phyloP scores from a whole-genome alignment of 1,140 invertebrate species.

The Drosophila sechellia region DNA sequence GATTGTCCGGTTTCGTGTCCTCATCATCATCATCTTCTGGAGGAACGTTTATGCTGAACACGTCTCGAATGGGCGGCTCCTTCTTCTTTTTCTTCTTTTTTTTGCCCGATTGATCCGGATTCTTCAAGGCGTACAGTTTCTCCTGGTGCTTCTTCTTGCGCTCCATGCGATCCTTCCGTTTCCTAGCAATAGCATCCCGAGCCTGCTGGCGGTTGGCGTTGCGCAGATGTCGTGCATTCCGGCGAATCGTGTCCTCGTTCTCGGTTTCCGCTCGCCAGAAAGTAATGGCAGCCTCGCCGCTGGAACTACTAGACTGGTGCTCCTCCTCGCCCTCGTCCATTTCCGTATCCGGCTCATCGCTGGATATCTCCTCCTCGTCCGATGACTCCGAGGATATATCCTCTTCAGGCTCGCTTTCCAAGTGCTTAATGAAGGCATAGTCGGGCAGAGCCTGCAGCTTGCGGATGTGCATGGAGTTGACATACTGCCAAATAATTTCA shows the following conservation, averaged over 20 bases:
- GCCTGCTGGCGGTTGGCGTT: conserved; percentile 35
- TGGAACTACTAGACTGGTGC: not conserved
- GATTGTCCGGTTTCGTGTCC: conserved; percentile 30
- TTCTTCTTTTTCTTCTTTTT: conserved; percentile 42
- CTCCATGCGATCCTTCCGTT: not conserved
- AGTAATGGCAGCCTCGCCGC: not conserved
- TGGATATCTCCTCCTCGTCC: conserved; percentile 39
- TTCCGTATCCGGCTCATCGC: conserved; percentile 35
- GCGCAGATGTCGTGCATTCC: conserved; percentile 11
- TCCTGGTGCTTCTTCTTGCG: conserved; percentile 4
- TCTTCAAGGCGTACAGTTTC: not conserved
- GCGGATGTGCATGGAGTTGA: conserved; percentile 45
- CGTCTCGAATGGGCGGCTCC: conserved; percentile 12
- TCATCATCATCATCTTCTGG: conserved; percentile 39
- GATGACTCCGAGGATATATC: conserved; percentile 35
- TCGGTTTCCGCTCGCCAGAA: not conserved
- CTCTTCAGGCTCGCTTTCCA: conserved; percentile 18
- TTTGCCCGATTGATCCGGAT: not conserved
- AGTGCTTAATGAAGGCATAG: conserved; percentile 19
- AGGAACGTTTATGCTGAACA: conserved; percentile 45
- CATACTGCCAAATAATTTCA: conserved; percentile 18
- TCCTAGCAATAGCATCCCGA: conserved; percentile 5
- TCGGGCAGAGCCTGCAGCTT: conserved; percentile 44
- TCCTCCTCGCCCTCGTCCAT: conserved; percentile 19
- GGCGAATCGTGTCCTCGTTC: not conserved